A percentile compares a stretch with the other conserved stretches of the same genome.
These are phyloP conservation scores for Eulemur rubriventer DNA, from an alignment of 2,797 vertebrate species.

Conservation along the genomic window DNA sequence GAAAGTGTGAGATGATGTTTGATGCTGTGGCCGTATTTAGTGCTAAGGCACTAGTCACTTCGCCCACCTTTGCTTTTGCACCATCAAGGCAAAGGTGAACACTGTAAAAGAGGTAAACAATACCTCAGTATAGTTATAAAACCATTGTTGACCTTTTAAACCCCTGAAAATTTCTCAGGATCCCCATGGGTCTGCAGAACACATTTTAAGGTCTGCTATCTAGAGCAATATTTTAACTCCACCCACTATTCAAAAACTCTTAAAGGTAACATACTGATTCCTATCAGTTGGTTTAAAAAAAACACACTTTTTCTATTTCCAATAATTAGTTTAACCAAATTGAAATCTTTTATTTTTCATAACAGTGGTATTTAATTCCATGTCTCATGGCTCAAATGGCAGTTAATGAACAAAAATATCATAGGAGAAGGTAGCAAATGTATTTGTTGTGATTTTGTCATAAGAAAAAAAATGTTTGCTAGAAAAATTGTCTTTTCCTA, in stretches of 20 bases:
- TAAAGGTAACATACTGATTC: conserved; percentile 1
- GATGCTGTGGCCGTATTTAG: not conserved
- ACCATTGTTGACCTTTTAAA: not conserved
- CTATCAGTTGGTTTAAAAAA: not conserved
- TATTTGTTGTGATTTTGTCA: not conserved
- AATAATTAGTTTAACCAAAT: not conserved
- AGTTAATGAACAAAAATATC: not conserved
- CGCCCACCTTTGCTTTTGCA: not conserved
- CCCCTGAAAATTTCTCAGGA: not conserved
- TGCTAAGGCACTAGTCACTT: not conserved
- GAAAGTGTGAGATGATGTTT: not conserved
- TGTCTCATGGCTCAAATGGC: not conserved
- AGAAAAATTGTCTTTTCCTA: not conserved
- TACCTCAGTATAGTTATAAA: not conserved
- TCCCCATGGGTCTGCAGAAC: not conserved
- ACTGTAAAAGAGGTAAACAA: not conserved
- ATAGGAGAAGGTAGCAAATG: not conserved
- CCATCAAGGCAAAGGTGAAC: not conserved
- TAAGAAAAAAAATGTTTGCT: not conserved
- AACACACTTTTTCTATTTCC: not conserved
- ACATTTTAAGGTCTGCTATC: not conserved
- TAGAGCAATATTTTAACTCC: not conserved
- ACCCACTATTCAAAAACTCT: not conserved
- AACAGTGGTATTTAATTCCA: not conserved
- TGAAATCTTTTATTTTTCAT: not conserved